Conservation (phyloP, 1,140 invertebrate species). For the Panagrolaimus sp. region DNA sequence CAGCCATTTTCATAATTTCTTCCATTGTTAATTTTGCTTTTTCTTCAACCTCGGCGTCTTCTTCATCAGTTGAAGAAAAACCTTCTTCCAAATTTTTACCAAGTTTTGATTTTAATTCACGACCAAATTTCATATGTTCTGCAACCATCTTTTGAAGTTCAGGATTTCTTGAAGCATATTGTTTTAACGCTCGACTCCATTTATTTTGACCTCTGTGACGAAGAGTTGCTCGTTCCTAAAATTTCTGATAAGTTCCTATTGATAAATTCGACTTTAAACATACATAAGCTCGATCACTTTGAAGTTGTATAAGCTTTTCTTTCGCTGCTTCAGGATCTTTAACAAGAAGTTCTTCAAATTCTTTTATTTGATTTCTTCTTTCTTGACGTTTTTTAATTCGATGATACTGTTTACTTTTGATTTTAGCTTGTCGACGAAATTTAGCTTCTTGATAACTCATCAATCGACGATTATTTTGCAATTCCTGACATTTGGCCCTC, state of each 20-base stretch:
- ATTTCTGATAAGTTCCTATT: not conserved
- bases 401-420: slow-evolving; percentile 70
- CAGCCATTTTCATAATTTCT: slow-evolving; percentile 42
- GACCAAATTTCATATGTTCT: slow-evolving; percentile 76
- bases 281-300: slow-evolving; percentile 71
- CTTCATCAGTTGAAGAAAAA: slow-evolving; percentile 24
- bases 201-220: slow-evolving; percentile 87
- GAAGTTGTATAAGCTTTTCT: slow-evolving; percentile 76
- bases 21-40: slow-evolving; percentile 20
- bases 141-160: slow-evolving; percentile 77
- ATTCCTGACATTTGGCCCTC: slow-evolving; percentile 61
- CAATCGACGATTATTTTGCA: slow-evolving; percentile 75
- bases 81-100: slow-evolving; percentile 29
- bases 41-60: slow-evolving; percentile 6
- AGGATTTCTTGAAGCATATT: slow-evolving; percentile 84
- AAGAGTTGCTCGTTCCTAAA: slow-evolving; percentile 77
- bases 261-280: slow-evolving; percentile 11
- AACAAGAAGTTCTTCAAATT: slow-evolving; percentile 77
- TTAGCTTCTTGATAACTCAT: slow-evolving; percentile 67
- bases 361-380: slow-evolving; percentile 76
- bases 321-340: slow-evolving; percentile 81
- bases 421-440: slow-evolving; percentile 65
- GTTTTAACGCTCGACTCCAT: slow-evolving; percentile 79
- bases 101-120: slow-evolving; percentile 65
- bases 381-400: slow-evolving; percentile 76